Percentiles rank a stretch among this genome's conserved stretches.
Conservation (phyloP, 2,113 vertebrate genomes). For the Chloebia gouldiae region DNA sequence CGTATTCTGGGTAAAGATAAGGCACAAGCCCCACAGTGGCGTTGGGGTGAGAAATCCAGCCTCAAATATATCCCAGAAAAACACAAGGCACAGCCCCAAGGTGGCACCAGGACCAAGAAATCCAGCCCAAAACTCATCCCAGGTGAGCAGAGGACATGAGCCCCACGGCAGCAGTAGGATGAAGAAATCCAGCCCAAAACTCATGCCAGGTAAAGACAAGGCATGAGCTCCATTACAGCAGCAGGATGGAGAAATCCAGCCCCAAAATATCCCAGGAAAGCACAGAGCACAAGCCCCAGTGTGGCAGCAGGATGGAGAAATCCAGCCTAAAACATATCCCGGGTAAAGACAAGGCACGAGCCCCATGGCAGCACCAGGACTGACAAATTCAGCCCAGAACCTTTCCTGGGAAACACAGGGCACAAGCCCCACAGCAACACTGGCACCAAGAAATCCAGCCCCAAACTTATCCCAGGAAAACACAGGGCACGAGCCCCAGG, state of each 20-base stretch:
- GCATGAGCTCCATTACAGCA: too few relatives aligned
- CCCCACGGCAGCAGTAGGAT: fast-evolving
- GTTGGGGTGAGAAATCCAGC: neutral
- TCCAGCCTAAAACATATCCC: neutral
- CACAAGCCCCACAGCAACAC: too few relatives aligned
- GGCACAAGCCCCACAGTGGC: fast-evolving
- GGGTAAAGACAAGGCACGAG: neutral
- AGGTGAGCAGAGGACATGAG: fast-evolving
- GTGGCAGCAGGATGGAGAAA: too few relatives aligned
- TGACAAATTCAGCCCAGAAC: too few relatives aligned
- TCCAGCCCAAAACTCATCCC: neutral
- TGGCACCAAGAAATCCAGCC: too few relatives aligned
- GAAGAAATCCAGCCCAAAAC: neutral
- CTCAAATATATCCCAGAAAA: neutral
- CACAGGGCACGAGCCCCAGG: fast-evolving
- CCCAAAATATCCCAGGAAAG: fast-evolving
- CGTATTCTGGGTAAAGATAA: fast-evolving
- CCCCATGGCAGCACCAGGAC: too few relatives aligned
- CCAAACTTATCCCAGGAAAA: neutral
- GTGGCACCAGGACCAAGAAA: neutral
- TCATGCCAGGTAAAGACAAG: fast-evolving
- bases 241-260: neutral
- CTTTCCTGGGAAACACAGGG: too few relatives aligned
- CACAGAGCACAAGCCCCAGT: fast-evolving
- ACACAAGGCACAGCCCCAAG: neutral